Evolutionary conservation across 2,797 vertebrate genomes (phyloP).

Genomic region (Melanotaenia pygmaea): DNA sequence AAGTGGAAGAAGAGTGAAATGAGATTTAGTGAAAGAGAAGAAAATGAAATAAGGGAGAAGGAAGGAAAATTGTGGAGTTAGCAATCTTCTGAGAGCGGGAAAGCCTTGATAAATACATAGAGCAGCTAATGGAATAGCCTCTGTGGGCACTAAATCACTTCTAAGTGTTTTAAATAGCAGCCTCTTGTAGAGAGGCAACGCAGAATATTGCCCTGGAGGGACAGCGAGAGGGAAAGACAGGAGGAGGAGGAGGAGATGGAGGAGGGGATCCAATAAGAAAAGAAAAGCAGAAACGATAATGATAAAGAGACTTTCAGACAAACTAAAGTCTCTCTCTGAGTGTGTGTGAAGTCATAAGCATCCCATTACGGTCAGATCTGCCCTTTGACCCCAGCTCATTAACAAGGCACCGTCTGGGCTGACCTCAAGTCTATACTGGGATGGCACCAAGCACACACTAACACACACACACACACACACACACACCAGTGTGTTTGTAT

Average conservation of each 20-base stretch:
- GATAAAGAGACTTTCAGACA: conserved; percentile 46
- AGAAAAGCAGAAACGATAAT: conserved; percentile 22
- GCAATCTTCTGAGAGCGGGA: conserved; percentile 70
- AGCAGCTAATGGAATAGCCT: conserved; percentile 78
- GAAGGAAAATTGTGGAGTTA: conserved; percentile 70
- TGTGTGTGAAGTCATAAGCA: conserved; percentile 40
- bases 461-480: conserved; percentile 2
- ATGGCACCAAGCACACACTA: conserved; percentile 2
- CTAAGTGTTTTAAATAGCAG: conserved; percentile 82
- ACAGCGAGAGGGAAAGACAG: conserved; percentile 11
- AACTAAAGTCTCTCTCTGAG: conserved; percentile 41
- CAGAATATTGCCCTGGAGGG: conserved; percentile 59
- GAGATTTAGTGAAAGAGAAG: conserved; percentile 17
- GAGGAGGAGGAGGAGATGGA: not conserved
- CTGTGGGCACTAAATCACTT: conserved; percentile 77
- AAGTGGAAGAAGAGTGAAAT: conserved; percentile 23
- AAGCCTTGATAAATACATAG: conserved; percentile 76
- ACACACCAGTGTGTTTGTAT: not conserved
- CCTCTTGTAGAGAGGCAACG: conserved; percentile 60
- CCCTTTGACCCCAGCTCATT: conserved; percentile 71
- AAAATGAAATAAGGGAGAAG: conserved; percentile 51
- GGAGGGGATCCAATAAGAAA: conserved; percentile 27
- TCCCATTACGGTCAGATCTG: conserved; percentile 55
- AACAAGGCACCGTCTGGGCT: conserved; percentile 60
- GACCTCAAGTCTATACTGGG: conserved; percentile 39